These are phyloP conservation scores for Sminthurinus aureus DNA, from an alignment of 2,888 invertebrate species.

Conservation along the genomic window DNA sequence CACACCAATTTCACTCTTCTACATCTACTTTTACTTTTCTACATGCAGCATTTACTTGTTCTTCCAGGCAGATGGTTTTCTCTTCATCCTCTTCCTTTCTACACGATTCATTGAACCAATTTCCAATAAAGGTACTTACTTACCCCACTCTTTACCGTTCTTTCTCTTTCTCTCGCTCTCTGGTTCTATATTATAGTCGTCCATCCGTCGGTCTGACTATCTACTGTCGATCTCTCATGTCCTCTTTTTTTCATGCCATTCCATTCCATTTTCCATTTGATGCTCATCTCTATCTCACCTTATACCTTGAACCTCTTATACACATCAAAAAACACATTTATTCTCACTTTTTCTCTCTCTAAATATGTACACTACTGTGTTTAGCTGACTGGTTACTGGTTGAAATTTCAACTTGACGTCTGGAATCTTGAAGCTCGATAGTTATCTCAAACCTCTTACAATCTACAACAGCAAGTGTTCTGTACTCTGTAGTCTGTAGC, in stretches of 20 bases:
- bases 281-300: neutral
- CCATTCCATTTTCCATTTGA: neutral
- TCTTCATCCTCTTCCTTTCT: conserved; percentile 18
- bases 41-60: neutral
- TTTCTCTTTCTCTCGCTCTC: neutral
- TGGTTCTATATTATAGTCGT: too few species aligned
- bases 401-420: too few species aligned
- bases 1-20: neutral
- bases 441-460: too few species aligned
- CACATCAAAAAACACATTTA: neutral
- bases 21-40: too few species aligned
- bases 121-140: conserved; percentile 46
- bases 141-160: conserved; percentile 4
- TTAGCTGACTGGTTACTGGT: too few species aligned
- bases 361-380: neutral
- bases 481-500: too few species aligned
- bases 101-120: conserved; percentile 52
- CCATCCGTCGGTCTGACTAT: neutral
- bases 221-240: neutral
- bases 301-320: neutral
- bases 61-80: conserved; percentile 21
- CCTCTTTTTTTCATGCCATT: neutral
- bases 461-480: too few species aligned
- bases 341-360: conserved; percentile 8
- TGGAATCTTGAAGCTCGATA: too few species aligned